Evolutionary conservation across 2,113 vertebrate species (phyloP).

Genomic region (Arvicanthis niloticus): DNA sequence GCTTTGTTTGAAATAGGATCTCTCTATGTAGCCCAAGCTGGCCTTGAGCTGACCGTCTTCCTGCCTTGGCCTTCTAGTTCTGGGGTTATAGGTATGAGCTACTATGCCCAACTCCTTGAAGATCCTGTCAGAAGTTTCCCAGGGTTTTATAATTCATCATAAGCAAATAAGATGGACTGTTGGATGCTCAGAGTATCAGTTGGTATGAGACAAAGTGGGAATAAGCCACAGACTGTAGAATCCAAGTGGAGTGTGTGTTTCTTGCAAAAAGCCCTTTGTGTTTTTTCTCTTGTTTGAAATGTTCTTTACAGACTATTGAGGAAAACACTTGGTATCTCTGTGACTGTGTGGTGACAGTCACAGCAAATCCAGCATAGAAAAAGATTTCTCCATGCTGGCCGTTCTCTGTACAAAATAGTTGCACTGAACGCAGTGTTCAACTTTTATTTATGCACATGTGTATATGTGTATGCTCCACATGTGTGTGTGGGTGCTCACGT

Average conservation of each 20-base stretch:
- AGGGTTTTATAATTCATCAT: not conserved
- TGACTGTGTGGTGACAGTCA: not conserved
- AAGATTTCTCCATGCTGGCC: not conserved
- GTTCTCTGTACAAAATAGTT: no score
- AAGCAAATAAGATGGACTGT: not conserved
- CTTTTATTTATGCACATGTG: not conserved
- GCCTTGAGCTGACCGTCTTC: not conserved
- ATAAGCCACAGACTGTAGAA: not conserved
- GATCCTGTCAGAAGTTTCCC: not conserved
- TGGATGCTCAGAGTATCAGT: not conserved
- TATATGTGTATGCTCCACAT: fast-evolving
- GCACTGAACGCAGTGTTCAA: no score
- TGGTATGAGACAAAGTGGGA: not conserved
- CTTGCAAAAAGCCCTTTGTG: not conserved
- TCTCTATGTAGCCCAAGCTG: not conserved
- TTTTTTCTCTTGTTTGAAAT: not conserved
- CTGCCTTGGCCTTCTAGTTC: not conserved
- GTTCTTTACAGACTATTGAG: not conserved
- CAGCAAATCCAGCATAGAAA: not conserved
- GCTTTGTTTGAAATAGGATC: not conserved
- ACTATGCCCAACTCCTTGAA: not conserved
- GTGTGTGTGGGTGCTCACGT: not conserved
- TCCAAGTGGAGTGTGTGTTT: not conserved
- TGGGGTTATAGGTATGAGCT: not conserved
- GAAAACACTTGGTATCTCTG: not conserved